Conservation (phyloP, 2,888 invertebrate species). For the Aricia artaxerxes region DNA sequence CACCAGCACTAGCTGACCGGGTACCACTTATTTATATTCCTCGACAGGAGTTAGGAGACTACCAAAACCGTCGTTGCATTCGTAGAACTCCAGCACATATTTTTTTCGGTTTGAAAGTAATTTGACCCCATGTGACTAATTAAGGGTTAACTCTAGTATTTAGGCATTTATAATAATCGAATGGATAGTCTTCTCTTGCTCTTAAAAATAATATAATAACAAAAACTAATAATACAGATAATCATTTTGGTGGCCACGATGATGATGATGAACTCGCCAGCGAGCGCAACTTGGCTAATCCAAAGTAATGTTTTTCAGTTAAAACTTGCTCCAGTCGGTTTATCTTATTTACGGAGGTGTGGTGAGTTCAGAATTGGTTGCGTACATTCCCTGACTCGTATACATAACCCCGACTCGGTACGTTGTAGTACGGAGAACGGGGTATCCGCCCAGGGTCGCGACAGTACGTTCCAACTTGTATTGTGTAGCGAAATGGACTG, state of each 20-base stretch:
- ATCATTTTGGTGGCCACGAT: not conserved
- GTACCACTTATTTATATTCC: too few relatives aligned
- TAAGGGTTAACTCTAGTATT: too few relatives aligned
- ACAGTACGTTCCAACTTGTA: conserved; percentile 10
- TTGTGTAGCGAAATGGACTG: conserved; percentile 1
- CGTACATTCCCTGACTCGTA: not conserved
- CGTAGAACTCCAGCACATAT: too few relatives aligned
- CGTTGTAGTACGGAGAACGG: not conserved
- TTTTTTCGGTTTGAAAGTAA: too few relatives aligned
- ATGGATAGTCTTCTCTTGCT: too few relatives aligned
- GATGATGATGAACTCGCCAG: conserved; percentile 6
- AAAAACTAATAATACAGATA: not conserved
- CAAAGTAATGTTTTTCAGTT: conserved; percentile 22
- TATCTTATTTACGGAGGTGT: conserved; percentile 17
- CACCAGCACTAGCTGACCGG: too few relatives aligned
- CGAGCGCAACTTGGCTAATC: not conserved
- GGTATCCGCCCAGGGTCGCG: not conserved
- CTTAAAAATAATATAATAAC: too few relatives aligned
- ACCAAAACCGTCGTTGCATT: too few relatives aligned
- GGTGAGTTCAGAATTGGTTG: conserved; percentile 14
- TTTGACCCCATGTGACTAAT: too few relatives aligned
- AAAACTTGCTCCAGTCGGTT: conserved; percentile 6
- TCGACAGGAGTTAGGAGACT: too few relatives aligned
- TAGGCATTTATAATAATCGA: too few relatives aligned
- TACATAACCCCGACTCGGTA: not conserved